A percentile compares a stretch with the other conserved stretches of the same genome.
phyloP scores from a whole-genome alignment of 2,113 vertebrate genomes.

The human region GRCh38 chr13:56956001-56956500 shows the following conservation, averaged over 20 bases:
- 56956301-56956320: background rate
- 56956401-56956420: background rate
- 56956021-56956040: background rate
- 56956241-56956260: background rate
- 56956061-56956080: rapidly evolving
- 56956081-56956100: background rate
- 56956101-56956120: background rate
- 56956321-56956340: background rate
- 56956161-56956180: background rate
- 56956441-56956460: background rate
- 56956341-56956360: background rate
- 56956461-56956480: background rate
- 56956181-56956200: background rate
- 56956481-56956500: background rate
- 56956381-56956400: background rate
- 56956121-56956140: background rate
- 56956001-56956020: background rate
- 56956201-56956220: background rate
- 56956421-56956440: background rate
- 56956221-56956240: background rate
- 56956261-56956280: background rate
- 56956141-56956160: background rate
- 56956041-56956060: rapidly evolving
- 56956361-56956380: background rate
- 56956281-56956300: background rate